Evolutionary conservation across 1,140 invertebrate species (phyloP), one percentile per base, ranked within the genome.

Genomic region (Sinella curviseta): DNA sequence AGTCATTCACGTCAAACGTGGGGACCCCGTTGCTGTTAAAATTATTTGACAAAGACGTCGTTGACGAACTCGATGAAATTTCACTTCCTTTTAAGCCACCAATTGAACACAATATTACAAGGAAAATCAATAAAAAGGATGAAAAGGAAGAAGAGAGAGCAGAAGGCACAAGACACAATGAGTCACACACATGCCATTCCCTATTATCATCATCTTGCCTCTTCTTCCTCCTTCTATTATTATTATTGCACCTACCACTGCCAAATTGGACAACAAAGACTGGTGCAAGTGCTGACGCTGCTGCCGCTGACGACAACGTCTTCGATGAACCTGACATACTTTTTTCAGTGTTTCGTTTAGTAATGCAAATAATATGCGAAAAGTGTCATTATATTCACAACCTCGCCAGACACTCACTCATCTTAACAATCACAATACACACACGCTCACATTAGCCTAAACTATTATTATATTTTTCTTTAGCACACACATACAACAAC

Each of bases 241-340:
- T 48, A 48, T 48, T 48, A 20, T 48, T 48, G 39, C 39, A 48
- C 39, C 39, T 48, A n/a, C n/a, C n/a, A 12, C 39, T 48, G 39
- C 39, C 39, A 48, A 48, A 48, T 12, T 26, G 57, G 57, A 26
- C 3, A 33, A 70, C 65, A 70, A 70, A 70, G 65, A 33, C 65
- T 31, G 65, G 65, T 70, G 65, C 12, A 70, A 70, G 31, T 12
- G 3, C 12, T 14, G 12, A 3, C 3, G 55, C n/a, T n/a, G n/a
- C n/a, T n/a, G n/a, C n/a, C n/a, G n/a, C n/a, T n/a, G n/a, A n/a
- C n/a, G n/a, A n/a, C n/a, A n/a, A n/a, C n/a, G n/a, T n/a, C 39
- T 12, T 48, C 39, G 39, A 8, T 48, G 39, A 48, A 48, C 39
- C 26, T 33, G 65, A 70, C 65, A 70, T 70, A 70, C 65, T 70